Percentiles rank a stretch among this genome's conserved stretches.
Conservation (phyloP, 2,113 vertebrate species). For the Oplegnathus fasciatus region DNA sequence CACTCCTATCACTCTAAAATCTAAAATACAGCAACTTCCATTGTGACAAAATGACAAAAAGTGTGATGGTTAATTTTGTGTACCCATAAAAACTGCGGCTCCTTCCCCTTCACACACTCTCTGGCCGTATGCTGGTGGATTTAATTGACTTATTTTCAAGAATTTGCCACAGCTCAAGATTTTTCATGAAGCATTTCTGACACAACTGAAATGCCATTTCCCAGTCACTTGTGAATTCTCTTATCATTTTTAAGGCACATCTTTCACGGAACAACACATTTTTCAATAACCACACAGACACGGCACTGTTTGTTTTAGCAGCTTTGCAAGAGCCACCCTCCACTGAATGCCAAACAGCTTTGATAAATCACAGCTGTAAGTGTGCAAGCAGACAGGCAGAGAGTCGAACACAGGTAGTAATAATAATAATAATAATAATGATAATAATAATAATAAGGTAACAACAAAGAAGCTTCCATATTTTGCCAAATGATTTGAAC, state of each 20-base stretch:
- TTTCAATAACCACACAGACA: background rate
- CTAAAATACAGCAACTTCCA: background rate
- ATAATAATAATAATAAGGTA: background rate
- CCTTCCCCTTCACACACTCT: background rate
- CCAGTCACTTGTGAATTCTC: too few relatives aligned
- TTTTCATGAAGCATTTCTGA: background rate
- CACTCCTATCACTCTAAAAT: background rate
- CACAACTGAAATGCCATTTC: background rate
- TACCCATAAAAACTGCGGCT: background rate
- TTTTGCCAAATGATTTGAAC: slow-evolving; percentile 4
- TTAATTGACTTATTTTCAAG: background rate
- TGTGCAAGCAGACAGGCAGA: background rate
- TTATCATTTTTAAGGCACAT: background rate
- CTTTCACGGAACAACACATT: background rate
- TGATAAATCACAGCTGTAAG: slow-evolving; percentile 5
- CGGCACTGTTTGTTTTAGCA: background rate
- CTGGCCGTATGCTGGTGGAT: background rate
- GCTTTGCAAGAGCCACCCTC: background rate
- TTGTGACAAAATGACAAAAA: background rate
- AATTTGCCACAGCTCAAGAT: background rate
- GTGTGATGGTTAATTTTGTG: background rate
- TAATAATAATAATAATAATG: background rate
- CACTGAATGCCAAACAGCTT: background rate
- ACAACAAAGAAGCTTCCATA: background rate
- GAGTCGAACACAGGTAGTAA: background rate